These are phyloP conservation scores for Onychomys leucogaster DNA, from an alignment of 2,797 vertebrate species.

Conservation along the genomic window DNA sequence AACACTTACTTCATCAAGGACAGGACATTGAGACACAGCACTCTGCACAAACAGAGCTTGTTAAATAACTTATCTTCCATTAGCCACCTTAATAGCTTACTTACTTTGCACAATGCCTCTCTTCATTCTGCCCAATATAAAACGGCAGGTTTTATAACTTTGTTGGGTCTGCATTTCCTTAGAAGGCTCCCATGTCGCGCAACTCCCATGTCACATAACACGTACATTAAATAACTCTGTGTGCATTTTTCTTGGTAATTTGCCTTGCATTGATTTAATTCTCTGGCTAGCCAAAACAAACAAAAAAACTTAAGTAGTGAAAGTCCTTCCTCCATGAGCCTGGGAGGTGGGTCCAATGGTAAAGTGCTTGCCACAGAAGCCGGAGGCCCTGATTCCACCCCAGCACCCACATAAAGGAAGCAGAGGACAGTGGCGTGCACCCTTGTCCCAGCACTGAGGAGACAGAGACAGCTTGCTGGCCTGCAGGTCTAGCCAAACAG, in stretches of 20 bases:
- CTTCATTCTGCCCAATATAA: background rate
- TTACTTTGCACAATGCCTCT: background rate
- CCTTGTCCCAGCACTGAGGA: background rate
- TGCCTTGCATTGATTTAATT: background rate
- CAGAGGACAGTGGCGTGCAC: rapidly evolving
- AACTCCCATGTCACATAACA: background rate
- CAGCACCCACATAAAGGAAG: background rate
- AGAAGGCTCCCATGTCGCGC: background rate
- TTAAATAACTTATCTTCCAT: background rate
- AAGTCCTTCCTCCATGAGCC: background rate
- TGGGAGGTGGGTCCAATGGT: background rate
- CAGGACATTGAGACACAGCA: background rate
- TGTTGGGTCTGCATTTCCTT: background rate
- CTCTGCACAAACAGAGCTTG: background rate
- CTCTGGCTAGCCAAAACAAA: background rate
- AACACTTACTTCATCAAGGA: background rate
- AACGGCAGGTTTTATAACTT: background rate
- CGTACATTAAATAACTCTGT: background rate
- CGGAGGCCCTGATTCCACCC: background rate
- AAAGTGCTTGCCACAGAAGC: background rate
- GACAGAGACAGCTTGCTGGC: background rate
- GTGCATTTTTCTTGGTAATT: background rate
- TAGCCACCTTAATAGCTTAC: background rate
- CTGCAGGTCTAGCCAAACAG: background rate
- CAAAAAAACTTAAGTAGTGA: background rate